Percentiles rank a stretch among this genome's conserved stretches.
Conservation (phyloP, 1,140 invertebrate species). For the Agraylea sexmaculata region DNA sequence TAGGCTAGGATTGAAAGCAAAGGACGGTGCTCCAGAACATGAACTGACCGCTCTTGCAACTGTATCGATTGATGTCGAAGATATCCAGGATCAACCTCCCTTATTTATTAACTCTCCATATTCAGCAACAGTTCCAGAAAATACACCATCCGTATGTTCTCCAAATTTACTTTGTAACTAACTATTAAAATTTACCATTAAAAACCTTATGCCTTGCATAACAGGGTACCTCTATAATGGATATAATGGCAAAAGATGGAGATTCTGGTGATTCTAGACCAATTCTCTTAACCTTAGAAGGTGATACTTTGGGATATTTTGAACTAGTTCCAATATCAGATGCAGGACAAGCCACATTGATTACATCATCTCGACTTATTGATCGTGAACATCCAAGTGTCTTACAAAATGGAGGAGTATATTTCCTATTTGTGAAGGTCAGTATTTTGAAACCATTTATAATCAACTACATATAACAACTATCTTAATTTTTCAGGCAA, state of each 20-base stretch:
- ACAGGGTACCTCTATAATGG: slow-evolving; percentile 47
- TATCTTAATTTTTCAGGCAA: slow-evolving; percentile 41
- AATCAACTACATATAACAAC: slow-evolving; percentile 8
- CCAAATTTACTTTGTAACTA: too few relatives aligned
- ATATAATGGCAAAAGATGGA: slow-evolving; percentile 60
- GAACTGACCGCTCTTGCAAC: slow-evolving; percentile 52
- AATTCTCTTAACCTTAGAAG: slow-evolving; percentile 52
- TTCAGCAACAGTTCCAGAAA: slow-evolving; percentile 62
- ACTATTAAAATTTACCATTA: neutral
- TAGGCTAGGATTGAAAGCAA: slow-evolving; percentile 52
- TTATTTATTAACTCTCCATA: slow-evolving; percentile 67
- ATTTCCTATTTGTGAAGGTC: slow-evolving; percentile 57
- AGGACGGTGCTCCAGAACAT: slow-evolving; percentile 49
- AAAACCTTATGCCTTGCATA: too few relatives aligned
- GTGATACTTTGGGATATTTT: slow-evolving; percentile 58
- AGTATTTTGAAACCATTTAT: slow-evolving; percentile 2
- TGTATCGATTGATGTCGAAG: slow-evolving; percentile 60
- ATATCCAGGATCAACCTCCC: slow-evolving; percentile 73
- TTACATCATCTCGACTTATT: slow-evolving; percentile 51
- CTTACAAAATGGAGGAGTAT: slow-evolving; percentile 65
- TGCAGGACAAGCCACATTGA: slow-evolving; percentile 40
- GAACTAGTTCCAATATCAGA: slow-evolving; percentile 41
- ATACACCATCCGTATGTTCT: slow-evolving; percentile 46
- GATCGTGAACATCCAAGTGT: slow-evolving; percentile 63
- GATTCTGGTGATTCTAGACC: slow-evolving; percentile 60